Percentiles rank a stretch among this genome's conserved stretches.
phyloP scores from a whole-genome alignment of 2,888 invertebrate species.

The Apodemia zela region DNA sequence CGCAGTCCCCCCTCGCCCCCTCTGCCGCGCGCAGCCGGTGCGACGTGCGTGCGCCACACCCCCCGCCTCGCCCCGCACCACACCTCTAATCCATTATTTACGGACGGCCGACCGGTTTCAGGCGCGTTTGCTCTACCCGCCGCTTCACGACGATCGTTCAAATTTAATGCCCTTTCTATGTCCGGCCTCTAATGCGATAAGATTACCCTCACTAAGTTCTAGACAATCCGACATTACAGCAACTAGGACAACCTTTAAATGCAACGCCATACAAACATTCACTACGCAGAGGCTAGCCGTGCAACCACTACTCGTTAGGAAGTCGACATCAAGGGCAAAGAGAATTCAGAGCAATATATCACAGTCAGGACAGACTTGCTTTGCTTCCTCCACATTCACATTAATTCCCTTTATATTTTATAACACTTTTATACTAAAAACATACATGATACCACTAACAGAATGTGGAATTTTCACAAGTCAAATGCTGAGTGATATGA shows the following conservation, averaged over 20 bases:
- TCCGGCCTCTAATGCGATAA: constrained; percentile 76
- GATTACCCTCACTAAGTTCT: constrained; percentile 58
- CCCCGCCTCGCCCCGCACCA: constrained; percentile 57
- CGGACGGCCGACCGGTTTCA: constrained; percentile 78
- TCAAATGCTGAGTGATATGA: constrained; percentile 47
- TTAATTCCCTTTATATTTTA: no score
- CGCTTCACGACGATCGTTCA: constrained; percentile 71
- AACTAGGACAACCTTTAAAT: constrained; percentile 16
- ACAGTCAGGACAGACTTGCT: background rate
- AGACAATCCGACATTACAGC: constrained; percentile 30
- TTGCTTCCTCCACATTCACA: no score
- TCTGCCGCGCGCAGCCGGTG: constrained; percentile 47
- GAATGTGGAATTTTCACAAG: constrained; percentile 25
- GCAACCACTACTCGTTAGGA: background rate
- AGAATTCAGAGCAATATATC: no score
- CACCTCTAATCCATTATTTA: constrained; percentile 79
- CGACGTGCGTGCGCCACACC: constrained; percentile 66
- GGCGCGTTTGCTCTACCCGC: constrained; percentile 70
- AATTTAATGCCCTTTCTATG: constrained; percentile 79
- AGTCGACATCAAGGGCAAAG: background rate
- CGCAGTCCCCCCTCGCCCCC: constrained; percentile 55
- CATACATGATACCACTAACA: background rate
- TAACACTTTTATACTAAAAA: background rate
- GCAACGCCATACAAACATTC: background rate
- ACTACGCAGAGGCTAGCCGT: background rate